Conservation (phyloP, 2,888 invertebrate species). For the Napeogenes sylphis region DNA sequence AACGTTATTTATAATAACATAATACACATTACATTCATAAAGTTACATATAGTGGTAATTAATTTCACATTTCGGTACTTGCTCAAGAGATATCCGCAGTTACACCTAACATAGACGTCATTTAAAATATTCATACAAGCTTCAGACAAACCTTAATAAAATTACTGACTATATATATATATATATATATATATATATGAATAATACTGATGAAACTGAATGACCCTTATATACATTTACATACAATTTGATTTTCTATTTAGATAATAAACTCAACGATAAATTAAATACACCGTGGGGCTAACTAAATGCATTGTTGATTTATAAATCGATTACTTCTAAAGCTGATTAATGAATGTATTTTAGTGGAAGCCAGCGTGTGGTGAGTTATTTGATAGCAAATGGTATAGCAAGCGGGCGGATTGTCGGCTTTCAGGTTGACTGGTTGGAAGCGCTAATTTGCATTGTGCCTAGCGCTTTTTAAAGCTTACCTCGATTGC, state of each 20-base stretch:
- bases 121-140: no score
- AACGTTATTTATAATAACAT: no score
- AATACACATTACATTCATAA: no score
- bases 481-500: conserved; percentile 28
- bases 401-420: conserved; percentile 55
- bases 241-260: not conserved
- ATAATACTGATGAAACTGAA: no score
- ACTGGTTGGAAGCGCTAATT: conserved; percentile 61
- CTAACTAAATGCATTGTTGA: conserved; percentile 13
- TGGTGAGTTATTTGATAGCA: conserved; percentile 47
- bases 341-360: conserved; percentile 23
- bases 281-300: conserved; percentile 4
- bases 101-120: no score
- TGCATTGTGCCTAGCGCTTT: conserved; percentile 53
- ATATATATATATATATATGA: no score
- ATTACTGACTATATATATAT: no score
- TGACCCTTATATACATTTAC: no score
- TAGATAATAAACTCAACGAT: not conserved
- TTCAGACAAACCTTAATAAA: no score
- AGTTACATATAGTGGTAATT: no score
- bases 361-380: conserved; percentile 26
- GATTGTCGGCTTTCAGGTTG: conserved; percentile 51
- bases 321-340: conserved; percentile 17
- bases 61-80: no score
- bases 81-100: no score